Evolutionary conservation across 2,888 invertebrate species (phyloP), one percentile per base, ranked within the genome.

Genomic region (Cryptus viduatorius): DNA sequence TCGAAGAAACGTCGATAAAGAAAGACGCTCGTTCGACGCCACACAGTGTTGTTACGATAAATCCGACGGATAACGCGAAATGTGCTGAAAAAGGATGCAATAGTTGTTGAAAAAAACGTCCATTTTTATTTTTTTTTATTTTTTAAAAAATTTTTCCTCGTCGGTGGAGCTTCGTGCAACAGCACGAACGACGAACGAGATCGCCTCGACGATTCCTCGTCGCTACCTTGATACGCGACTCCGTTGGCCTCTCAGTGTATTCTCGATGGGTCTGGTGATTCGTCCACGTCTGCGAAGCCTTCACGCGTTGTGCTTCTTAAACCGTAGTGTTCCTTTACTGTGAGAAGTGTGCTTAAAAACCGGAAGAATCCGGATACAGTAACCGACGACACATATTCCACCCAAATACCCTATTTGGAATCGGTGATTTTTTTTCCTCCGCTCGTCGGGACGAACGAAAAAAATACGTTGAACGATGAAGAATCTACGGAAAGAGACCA

Each of bases 361-460:
- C 65, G 56, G 56, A 59, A 59, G 56, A 68, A 59, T 53, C 46
- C 76, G 77, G 67, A 67, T 56, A 56, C 53, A 14, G 16, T 46
- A 31, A 12, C 2, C 68, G 29, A 68, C 68, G 50, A 29, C 14
- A 31, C 3, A 1, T 24, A 24, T 24, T 7, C 24, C 19, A 61
- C 61, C 4, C 31, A 8, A 14, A 14, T 31, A 29, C 61, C 14
- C 10, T 24, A 24, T 29, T 31, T 14, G 67, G 16, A 44, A 67
- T 42, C 65, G 42, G 56, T 77, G 77, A 67, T n/a, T 77, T 67
- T 56, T 76, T 77, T 31, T 37, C 12, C 46, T 12, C 12, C 10
- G 29, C 10, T 37, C 50, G 37, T 65, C 50, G 44, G 12, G 46
- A 29, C 56, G 19, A 56, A 37, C 8, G 24, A 12, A 24, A 10